These are phyloP conservation scores for Nephrotoma guestfalica DNA, from an alignment of 2,888 invertebrate genomes.

Conservation along the genomic window DNA sequence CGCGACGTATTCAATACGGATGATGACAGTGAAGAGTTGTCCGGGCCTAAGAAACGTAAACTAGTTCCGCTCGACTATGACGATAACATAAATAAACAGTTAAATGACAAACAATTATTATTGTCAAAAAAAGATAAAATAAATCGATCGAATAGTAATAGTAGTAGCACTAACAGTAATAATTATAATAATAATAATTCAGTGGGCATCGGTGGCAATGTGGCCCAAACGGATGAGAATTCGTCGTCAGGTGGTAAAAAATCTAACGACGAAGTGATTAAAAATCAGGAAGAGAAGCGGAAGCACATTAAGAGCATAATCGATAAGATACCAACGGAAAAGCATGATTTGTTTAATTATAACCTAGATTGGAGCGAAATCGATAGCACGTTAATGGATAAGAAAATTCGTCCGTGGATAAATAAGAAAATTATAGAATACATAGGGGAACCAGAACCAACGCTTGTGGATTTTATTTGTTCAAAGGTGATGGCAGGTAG, in stretches of 20 bases:
- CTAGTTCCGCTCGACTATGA: constrained; percentile 45
- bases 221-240: constrained; percentile 14
- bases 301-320: constrained; percentile 94
- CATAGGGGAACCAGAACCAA: constrained; percentile 97
- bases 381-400: constrained; percentile 72
- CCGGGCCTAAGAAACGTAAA: constrained; percentile 53
- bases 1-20: constrained; percentile 78
- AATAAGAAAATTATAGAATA: constrained; percentile 99
- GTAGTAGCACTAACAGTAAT: constrained; percentile 15
- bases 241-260: constrained; percentile 26
- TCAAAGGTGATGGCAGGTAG: constrained; percentile 91
- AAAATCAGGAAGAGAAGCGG: constrained; percentile 84
- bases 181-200: constrained; percentile 20
- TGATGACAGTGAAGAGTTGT: constrained; percentile 49
- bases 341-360: constrained; percentile 90
- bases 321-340: constrained; percentile 96
- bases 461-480: constrained; percentile 98
- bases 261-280: constrained; percentile 45
- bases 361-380: constrained; percentile 82
- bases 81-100: constrained; percentile 9
- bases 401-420: constrained; percentile 97
- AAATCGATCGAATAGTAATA: constrained; percentile 27
- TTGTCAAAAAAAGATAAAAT: constrained; percentile 28
- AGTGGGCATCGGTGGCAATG: constrained; percentile 17
- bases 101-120: background rate